These are phyloP conservation scores for Phaetusa simplex DNA, from an alignment of 2,113 vertebrate genomes.

Conservation along the genomic window DNA sequence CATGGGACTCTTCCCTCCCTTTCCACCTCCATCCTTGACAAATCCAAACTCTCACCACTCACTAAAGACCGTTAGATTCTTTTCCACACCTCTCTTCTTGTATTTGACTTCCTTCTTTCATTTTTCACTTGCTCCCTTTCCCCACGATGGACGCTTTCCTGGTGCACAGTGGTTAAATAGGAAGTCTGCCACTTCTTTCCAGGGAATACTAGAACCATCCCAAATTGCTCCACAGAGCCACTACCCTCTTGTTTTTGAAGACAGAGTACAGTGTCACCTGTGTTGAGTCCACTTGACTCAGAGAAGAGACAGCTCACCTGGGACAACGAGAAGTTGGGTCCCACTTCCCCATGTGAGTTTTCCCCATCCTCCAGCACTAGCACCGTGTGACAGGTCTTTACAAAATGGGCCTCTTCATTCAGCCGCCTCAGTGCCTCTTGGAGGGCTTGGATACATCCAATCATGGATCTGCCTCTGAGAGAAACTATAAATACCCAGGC, in stretches of 20 bases:
- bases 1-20: not conserved
- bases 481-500: not conserved
- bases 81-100: not conserved
- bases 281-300: no score
- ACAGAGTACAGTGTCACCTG: fast-evolving
- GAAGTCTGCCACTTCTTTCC: not conserved
- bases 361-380: not conserved
- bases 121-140: not conserved
- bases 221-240: not conserved
- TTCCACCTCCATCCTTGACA: not conserved
- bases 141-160: not conserved
- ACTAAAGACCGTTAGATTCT: not conserved
- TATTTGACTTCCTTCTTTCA: not conserved
- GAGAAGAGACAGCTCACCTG: conserved; percentile 44
- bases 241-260: not conserved
- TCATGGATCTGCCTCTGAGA: not conserved
- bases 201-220: not conserved
- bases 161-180: fast-evolving
- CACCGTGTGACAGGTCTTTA: conserved; percentile 53
- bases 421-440: not conserved
- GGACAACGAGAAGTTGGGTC: conserved; percentile 27
- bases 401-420: conserved; percentile 37
- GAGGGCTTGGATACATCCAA: not conserved
- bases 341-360: conserved; percentile 55
- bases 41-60: not conserved